A percentile compares a stretch with the other conserved stretches of the same genome.
Conservation (phyloP, 2,797 vertebrate genomes). For the Cirrhinus mrigala region DNA sequence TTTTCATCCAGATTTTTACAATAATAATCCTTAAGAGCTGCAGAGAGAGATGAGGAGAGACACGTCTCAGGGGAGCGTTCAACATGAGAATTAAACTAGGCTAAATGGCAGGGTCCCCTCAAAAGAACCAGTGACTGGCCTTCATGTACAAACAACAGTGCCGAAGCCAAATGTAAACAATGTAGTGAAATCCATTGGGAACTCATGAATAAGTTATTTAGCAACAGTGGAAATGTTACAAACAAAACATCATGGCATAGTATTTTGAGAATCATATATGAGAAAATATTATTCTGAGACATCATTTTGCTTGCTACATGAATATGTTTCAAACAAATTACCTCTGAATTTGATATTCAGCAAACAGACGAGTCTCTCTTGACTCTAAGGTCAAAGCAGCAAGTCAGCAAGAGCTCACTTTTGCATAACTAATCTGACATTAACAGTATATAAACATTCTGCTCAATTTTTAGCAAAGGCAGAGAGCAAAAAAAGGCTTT, state of each 20-base stretch:
- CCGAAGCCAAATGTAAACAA: constrained; percentile 4
- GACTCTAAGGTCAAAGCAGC: constrained; percentile 43
- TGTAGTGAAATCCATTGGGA: background rate
- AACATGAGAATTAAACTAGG: constrained; percentile 60
- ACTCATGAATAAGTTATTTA: background rate
- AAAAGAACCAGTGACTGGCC: constrained; percentile 56
- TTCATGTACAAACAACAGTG: constrained; percentile 18
- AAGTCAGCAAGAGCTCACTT: constrained; percentile 47
- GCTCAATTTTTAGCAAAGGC: background rate
- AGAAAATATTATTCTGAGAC: constrained; percentile 19
- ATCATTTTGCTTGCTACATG: constrained; percentile 25
- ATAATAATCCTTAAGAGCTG: constrained; percentile 56
- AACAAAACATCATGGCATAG: background rate
- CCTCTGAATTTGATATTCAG: constrained; percentile 47
- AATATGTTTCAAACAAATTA: constrained; percentile 22
- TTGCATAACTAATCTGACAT: constrained; percentile 46
- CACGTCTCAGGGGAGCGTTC: constrained; percentile 40
- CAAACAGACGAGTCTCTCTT: constrained; percentile 23
- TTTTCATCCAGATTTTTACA: constrained; percentile 69
- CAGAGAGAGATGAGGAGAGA: constrained; percentile 35
- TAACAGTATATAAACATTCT: constrained; percentile 27
- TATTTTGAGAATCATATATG: background rate
- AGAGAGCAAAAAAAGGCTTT: background rate
- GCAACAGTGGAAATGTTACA: background rate
- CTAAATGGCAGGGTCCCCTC: constrained; percentile 20